Percentiles rank a stretch among this genome's conserved stretches.
Evolutionary conservation across 1,140 invertebrate genomes (phyloP).

Genomic region (Eumaeus atala): DNA sequence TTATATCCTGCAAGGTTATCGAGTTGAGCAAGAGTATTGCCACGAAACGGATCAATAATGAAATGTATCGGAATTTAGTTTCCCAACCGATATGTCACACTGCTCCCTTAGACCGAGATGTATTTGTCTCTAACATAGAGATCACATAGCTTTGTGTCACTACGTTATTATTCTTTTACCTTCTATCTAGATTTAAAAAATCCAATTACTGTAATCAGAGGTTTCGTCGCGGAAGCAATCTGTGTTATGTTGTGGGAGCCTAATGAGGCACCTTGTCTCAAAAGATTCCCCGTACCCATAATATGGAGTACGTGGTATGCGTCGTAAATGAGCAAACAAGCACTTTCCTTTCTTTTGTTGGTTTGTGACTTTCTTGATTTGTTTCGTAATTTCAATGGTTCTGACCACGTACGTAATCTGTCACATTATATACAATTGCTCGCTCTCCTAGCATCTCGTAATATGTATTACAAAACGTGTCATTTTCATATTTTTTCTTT

Average conservation of each 20-base stretch:
- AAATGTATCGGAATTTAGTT: conserved; percentile 15
- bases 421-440: conserved; percentile 43
- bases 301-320: conserved; percentile 19
- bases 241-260: neutral
- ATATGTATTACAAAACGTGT: conserved; percentile 48
- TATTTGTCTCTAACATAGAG: no score
- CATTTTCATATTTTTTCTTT: conserved; percentile 49
- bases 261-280: neutral
- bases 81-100: conserved; percentile 6
- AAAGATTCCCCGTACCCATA: conserved; percentile 3
- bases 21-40: conserved; percentile 33
- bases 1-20: conserved; percentile 46
- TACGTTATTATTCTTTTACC: neutral
- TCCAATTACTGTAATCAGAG: neutral
- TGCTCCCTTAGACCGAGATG: neutral
- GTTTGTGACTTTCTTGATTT: conserved; percentile 55
- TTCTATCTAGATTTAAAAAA: neutral
- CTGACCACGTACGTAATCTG: conserved; percentile 49
- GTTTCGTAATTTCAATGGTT: conserved; percentile 61
- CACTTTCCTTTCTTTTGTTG: conserved; percentile 65
- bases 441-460: conserved; percentile 48
- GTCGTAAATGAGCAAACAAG: conserved; percentile 41
- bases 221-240: neutral
- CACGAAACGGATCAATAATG: conserved; percentile 20
- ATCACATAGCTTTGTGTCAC: neutral